Evolutionary conservation across 2,888 invertebrate species (phyloP), one percentile per base, ranked within the genome.

Genomic region (Stenodera caucasica): DNA sequence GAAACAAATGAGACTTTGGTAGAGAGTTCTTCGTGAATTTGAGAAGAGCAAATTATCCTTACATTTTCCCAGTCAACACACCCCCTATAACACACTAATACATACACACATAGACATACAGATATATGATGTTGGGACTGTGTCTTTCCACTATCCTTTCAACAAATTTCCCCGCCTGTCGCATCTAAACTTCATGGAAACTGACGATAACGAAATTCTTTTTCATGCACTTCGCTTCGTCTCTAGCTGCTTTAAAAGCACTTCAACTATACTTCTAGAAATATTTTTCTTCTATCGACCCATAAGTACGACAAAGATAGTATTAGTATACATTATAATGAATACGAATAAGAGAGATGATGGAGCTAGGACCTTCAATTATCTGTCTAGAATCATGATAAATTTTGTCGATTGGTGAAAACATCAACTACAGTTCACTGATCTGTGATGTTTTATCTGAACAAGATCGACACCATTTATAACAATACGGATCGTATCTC

Each of bases 171-270:
- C 5, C 12, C 12, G 33, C 12, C 6, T 33, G 33, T 12, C n/a
- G 7, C 33, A 12, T 33, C 67, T 53, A 67, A 72, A 71, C 66
- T 71, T 55, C 65, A 65, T 69, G 72, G 69, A 72, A 70, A 70
- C 71, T 70, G 71, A 70, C 70, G 72, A 75, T 73, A 74, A 73
- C 72, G 70, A 70, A 73, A 74, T 73, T 74, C 74, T 72, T 73
- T 70, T 71, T 67, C 69, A 70, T 71, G 69, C 66, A 70, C 70
- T 72, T 68, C 64, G 65, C 66, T 69, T 68, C 67, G 64, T 29
- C 33, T 1, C 12, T 30, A 15, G n/a, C n/a, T n/a, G 63, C 70
- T 70, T 69, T 70, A 72, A 72, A 73, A 71, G 72, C 71, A 68
- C 67, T 72, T 70, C 60, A 65, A 64, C 33, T n/a, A n/a, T 49